Percentiles rank a stretch among this genome's conserved stretches.
These are phyloP conservation scores for Orestias chungarensis DNA, from an alignment of 2,797 vertebrate species.

Conservation along the genomic window DNA sequence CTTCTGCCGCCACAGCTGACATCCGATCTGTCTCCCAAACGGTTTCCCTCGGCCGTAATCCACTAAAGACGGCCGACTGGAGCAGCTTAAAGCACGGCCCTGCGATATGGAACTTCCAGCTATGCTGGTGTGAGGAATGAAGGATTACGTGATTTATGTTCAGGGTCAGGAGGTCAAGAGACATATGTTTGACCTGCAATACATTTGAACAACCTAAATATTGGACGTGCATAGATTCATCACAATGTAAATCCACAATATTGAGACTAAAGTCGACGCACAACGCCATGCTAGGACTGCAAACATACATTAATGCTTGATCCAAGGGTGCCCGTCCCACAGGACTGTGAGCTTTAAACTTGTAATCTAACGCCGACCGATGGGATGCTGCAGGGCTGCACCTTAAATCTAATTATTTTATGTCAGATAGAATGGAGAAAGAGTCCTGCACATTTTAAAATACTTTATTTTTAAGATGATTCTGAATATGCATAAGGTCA, in stretches of 20 bases:
- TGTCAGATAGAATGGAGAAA: not conserved
- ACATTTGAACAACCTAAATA: slow-evolving; percentile 4
- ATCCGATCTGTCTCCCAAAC: slow-evolving; percentile 23
- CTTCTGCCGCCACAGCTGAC: not conserved
- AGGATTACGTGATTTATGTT: slow-evolving; percentile 9
- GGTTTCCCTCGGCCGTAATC: slow-evolving; percentile 34
- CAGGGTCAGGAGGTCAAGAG: not conserved
- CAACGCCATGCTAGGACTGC: not conserved
- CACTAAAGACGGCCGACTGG: not conserved
- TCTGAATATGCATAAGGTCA: too few species aligned
- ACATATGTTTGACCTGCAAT: not conserved
- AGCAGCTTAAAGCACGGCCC: slow-evolving; percentile 30
- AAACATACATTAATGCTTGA: slow-evolving; percentile 13
- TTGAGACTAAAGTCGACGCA: not conserved
- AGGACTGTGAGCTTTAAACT: slow-evolving; percentile 12
- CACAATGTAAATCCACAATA: not conserved
- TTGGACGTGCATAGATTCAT: not conserved
- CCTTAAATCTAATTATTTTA: not conserved
- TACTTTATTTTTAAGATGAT: too few species aligned
- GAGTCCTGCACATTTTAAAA: not conserved
- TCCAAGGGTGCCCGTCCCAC: slow-evolving; percentile 34
- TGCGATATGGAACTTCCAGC: slow-evolving; percentile 15
- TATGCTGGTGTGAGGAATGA: slow-evolving; percentile 11
- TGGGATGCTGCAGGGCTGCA: not conserved
- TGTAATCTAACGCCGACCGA: not conserved